Conservation (phyloP, 2,888 invertebrate species). For the Eilema caniola region DNA sequence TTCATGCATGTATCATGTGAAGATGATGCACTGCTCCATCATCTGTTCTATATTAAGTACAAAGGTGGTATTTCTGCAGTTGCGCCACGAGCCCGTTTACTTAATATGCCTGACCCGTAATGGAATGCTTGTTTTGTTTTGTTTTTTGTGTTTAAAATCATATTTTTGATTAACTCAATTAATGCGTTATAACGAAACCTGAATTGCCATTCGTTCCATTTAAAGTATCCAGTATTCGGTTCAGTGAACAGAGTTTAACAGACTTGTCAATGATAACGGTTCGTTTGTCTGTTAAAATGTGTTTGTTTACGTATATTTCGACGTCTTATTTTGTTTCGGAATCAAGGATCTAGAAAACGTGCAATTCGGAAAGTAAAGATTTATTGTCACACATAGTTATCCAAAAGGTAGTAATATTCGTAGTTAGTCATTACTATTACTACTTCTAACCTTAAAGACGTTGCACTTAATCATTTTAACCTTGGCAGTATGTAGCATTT, state of each 20-base stretch:
- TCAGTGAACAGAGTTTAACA: conserved; percentile 3
- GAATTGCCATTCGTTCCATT: conserved; percentile 4
- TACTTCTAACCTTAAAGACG: too few relatives aligned
- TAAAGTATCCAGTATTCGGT: conserved; percentile 9
- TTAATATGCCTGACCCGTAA: neutral
- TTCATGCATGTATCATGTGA: too few relatives aligned
- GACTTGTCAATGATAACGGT: neutral
- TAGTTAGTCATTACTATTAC: too few relatives aligned
- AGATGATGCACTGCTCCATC: too few relatives aligned
- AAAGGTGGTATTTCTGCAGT: too few relatives aligned
- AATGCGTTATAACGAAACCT: neutral
- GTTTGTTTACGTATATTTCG: neutral
- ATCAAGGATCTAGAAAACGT: neutral
- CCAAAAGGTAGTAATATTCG: too few relatives aligned
- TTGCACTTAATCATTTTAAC: too few relatives aligned
- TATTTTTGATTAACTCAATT: neutral
- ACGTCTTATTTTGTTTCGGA: neutral
- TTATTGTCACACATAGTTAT: neutral
- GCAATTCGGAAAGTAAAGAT: neutral
- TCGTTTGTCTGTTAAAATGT: neutral
- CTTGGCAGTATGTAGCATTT: too few relatives aligned
- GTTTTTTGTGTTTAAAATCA: neutral
- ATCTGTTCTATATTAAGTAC: too few relatives aligned
- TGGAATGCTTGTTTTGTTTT: neutral
- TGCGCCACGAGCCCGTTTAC: too few relatives aligned